Evolutionary conservation across 2,888 invertebrate species (phyloP).

Genomic region (Chirona hameri): DNA sequence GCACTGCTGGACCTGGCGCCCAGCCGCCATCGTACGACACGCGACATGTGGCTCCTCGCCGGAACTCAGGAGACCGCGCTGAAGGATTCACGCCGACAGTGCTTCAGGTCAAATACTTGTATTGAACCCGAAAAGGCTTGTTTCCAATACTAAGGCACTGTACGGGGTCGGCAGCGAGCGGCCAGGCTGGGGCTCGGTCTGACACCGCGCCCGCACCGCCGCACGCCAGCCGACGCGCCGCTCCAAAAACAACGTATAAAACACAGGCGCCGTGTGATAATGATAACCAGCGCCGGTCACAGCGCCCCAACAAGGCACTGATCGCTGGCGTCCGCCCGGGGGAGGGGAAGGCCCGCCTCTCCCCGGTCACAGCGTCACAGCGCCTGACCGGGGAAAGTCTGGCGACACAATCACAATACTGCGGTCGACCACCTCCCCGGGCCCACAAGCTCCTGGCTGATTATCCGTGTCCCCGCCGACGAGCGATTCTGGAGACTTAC

Average conservation of each 20-base stretch:
- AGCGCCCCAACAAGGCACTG: neutral
- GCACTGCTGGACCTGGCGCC: no score
- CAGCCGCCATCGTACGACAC: no score
- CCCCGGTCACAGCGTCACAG: no score
- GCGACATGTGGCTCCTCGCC: no score
- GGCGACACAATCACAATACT: no score
- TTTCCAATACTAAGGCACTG: neutral
- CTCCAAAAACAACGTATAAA: conserved; percentile 12
- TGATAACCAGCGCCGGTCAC: neutral
- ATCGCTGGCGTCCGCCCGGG: neutral
- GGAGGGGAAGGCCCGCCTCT: no score
- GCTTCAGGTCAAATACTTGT: neutral
- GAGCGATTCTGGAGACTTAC: no score
- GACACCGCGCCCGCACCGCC: neutral
- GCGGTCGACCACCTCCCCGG: no score
- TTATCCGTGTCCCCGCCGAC: no score
- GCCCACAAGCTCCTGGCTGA: no score
- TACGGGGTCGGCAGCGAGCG: neutral
- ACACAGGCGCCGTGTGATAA: neutral
- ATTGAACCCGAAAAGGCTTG: neutral
- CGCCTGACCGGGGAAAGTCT: neutral
- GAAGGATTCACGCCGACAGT: no score
- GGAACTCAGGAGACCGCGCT: no score
- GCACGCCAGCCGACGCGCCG: neutral
- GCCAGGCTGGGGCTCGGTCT: neutral